Evolutionary conservation across 2,113 vertebrate species (phyloP), one percentile per base, ranked within the genome.

Genomic region (Pterocles burchelli): DNA sequence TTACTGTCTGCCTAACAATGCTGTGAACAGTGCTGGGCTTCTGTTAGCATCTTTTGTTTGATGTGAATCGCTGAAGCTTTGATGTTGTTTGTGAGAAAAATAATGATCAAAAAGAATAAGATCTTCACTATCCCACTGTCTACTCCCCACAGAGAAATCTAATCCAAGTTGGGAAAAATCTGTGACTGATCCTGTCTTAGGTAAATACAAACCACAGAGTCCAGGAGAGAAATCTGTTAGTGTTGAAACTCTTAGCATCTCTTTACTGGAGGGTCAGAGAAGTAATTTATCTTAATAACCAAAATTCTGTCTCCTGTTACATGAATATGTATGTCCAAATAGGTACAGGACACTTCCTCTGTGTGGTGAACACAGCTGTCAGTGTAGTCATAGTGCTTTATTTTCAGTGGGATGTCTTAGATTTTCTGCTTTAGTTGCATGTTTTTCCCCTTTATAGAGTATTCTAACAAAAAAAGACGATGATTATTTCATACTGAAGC

Each of bases 1-100:
- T 63, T 95, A 43, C 94, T 88, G 67, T 92, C 88, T 90, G 92
- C 79, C 71, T 92, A 91, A 97, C 94, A 96, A 96, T 85, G 89
- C 91, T 57, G 45, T 87, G 83, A 95, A 93, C 88, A 91, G 93
- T 92, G 84, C 72, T 68, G 68, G 65, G 87, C 80, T 93, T 90
- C 95, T 95, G 65, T 93, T 75, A 74, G 62, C 59, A 24, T 91
- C 95, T 93, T 97, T 97, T 96, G 94, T 97, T 70, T 91, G 84
- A 55, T 70, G 74, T 26, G 82, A 93, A 86, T 91, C 3, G 3
- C 88, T 92, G n/a, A 88, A 25, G 79, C 92, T 95, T 96, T 96
- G 88, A 95, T 86, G 87, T 95, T 91, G 54, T 95, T 97, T 95
- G 91, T 90, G 85, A 93, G 88, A 81, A 95, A 96, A 93, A 90